Evolutionary conservation across 2,797 vertebrate genomes (phyloP), one percentile per base, ranked within the genome.

Genomic region (Emydoidea blandingii): DNA sequence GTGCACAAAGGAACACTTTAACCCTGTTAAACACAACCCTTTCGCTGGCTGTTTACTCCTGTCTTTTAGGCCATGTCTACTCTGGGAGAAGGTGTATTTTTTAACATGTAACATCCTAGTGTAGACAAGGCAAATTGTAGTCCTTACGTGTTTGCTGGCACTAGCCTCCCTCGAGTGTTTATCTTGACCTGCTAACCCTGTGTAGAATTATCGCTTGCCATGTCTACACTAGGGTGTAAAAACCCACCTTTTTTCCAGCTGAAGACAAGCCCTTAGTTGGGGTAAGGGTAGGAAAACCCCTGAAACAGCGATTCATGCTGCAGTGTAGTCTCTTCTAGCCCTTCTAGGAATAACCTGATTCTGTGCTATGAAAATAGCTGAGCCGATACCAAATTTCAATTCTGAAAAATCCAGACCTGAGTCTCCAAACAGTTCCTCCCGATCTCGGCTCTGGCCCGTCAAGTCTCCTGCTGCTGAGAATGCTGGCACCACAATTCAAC

Each of bases 1-100:
- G 29, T 31, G 37, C 59, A 81, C 83, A n/a, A 56, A 15, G 52
- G 16, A 8, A 72, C 0, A 0, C 4, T 3, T 74, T 34, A 4
- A 11, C 82, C 14, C 31, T 92, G 0, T 65, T 94, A 86, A 15
- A 68, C 25, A 86, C 4, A 4, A 87, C 81, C 4, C 25, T 84
- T 21, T 37, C 92, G 41, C 44, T 49, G 41, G 12, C 74, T 47
- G 41, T 27, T 78, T 25, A 14, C 16, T 49, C 53, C 41, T 85
- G 72, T 27, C 12, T 19, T 68, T 37, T 11, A 21, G n/a, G 16
- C 18, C 0, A 0, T 50, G 72, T 12, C 41, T 86, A 7, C 52
- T 21, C n/a, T 83, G 34, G 41, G 72, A 3, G 21, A 44, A 44
- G 41, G 41, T 1, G 0, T 52, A 1, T 86, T 74, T 47, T 91